phyloP scores from a whole-genome alignment of 2,888 invertebrate genomes.

The Lasioglossum leucozonium region DNA sequence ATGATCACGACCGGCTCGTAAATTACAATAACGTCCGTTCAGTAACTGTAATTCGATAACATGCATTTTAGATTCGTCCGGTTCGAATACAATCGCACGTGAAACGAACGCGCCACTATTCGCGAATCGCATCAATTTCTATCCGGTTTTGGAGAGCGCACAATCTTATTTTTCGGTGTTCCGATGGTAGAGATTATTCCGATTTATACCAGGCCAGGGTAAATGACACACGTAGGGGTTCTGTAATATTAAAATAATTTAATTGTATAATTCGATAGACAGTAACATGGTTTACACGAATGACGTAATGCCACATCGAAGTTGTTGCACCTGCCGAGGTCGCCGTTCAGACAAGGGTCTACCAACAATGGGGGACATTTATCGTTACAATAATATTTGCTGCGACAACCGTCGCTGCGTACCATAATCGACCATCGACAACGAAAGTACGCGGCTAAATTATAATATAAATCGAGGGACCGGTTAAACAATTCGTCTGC shows the following conservation, averaged over 20 bases:
- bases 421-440: conserved; percentile 26
- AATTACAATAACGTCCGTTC: background rate
- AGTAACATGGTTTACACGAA: conserved; percentile 77
- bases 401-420: conserved; percentile 13
- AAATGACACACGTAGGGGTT: conserved; percentile 15
- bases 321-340: conserved; percentile 44
- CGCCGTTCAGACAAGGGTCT: conserved; percentile 28
- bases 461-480: conserved; percentile 17
- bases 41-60: background rate
- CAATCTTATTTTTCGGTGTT: background rate
- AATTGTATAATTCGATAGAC: conserved; percentile 78
- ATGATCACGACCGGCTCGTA: background rate
- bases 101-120: background rate
- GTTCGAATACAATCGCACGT: background rate
- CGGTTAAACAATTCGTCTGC: conserved; percentile 8
- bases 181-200: background rate
- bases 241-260: conserved; percentile 82
- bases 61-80: background rate
- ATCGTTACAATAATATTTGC: conserved; percentile 19
- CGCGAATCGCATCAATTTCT: background rate
- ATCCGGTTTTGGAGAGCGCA: background rate
- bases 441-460: conserved; percentile 21
- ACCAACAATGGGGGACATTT: conserved; percentile 37
- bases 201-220: background rate
- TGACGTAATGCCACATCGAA: conserved; percentile 63